Percentiles rank a stretch among this genome's conserved stretches.
phyloP scores from a whole-genome alignment of 2,888 invertebrate species.

The Exocentrus adspersus region DNA sequence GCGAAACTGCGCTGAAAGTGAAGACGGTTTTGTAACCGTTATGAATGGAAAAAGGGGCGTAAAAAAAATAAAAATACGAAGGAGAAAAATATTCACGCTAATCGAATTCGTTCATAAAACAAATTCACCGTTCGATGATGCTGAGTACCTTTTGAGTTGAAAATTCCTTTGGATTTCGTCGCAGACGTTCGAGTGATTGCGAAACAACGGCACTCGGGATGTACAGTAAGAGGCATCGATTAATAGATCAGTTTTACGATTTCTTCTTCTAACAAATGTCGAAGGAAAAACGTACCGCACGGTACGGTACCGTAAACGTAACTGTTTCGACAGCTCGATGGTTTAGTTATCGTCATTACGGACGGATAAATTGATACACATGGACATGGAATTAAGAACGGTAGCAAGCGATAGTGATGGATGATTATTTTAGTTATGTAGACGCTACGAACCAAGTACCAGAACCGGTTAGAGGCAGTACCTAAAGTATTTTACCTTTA shows the following conservation, averaged over 20 bases:
- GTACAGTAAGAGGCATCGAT: constrained; percentile 11
- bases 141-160: no score
- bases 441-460: no score
- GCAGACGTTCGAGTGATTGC: background rate
- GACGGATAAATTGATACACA: no score
- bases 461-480: no score
- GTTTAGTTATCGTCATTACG: background rate
- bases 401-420: no score
- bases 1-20: background rate
- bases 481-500: no score
- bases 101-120: no score
- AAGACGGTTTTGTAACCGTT: background rate
- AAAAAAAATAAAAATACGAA: no score
- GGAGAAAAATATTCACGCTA: no score
- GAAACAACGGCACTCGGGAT: constrained; percentile 15
- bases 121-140: no score
- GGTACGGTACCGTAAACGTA: constrained; percentile 25
- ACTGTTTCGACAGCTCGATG: constrained; percentile 21
- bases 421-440: no score
- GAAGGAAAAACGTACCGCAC: constrained; percentile 8
- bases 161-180: background rate
- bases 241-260: constrained; percentile 16
- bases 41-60: background rate
- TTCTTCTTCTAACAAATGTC: constrained; percentile 21
- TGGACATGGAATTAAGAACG: no score